These are phyloP conservation scores for Arctocebus calabarensis DNA, from an alignment of 2,797 vertebrate species.

Conservation along the genomic window DNA sequence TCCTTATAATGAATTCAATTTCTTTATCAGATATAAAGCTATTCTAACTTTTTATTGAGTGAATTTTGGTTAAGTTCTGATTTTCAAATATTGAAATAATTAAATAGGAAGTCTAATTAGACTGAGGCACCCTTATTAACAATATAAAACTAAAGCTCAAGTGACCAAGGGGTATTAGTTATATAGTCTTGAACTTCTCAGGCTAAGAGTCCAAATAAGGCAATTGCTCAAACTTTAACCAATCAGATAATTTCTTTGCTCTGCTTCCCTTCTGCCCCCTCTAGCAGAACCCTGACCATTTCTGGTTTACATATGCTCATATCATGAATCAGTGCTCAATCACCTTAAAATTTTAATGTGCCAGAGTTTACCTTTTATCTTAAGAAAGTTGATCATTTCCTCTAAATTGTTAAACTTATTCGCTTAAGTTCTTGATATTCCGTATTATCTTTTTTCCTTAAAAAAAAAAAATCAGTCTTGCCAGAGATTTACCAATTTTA, in stretches of 20 bases:
- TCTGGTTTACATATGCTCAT: not conserved
- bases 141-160: not conserved
- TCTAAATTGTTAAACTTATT: too few relatives aligned
- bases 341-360: not conserved
- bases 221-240: not conserved
- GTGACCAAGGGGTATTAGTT: not conserved
- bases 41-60: constrained; percentile 16
- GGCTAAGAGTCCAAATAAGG: not conserved
- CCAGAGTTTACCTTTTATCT: not conserved
- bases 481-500: not conserved
- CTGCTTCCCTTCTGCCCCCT: not conserved
- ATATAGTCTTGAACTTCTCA: not conserved
- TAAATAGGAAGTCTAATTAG: not conserved
- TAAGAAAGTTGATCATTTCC: not conserved
- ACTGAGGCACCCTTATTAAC: not conserved
- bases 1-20: constrained; percentile 19
- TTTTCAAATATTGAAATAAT: not conserved
- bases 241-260: not conserved
- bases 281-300: not conserved
- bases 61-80: not conserved
- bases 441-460: not conserved
- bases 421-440: not conserved
- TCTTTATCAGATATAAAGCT: not conserved
- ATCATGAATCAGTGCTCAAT: not conserved
- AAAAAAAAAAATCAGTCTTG: not conserved